A percentile compares a stretch with the other conserved stretches of the same genome.
Evolutionary conservation across 2,888 invertebrate species (phyloP).

Genomic region (Eubasilissa splendida): DNA sequence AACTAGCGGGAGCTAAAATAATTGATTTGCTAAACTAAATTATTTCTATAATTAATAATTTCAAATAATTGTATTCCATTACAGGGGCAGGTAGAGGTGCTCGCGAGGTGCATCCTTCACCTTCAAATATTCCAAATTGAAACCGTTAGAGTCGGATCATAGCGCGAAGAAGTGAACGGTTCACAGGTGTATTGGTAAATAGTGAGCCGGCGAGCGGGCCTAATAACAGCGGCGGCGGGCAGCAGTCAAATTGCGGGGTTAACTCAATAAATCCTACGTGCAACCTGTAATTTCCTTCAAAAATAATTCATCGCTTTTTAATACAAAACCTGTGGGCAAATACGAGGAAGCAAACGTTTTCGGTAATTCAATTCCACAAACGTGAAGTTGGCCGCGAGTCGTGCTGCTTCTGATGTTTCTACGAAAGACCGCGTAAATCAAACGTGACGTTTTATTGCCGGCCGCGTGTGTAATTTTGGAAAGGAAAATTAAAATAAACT

Average conservation of each 20-base stretch:
- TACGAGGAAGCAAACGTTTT: slow-evolving; percentile 56
- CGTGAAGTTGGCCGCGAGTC: slow-evolving; percentile 45
- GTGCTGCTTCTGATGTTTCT: slow-evolving; percentile 45
- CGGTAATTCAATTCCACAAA: slow-evolving; percentile 56
- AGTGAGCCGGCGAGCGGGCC: slow-evolving; percentile 42
- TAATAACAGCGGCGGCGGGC: slow-evolving; percentile 51
- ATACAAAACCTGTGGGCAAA: slow-evolving; percentile 56
- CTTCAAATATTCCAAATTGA: slow-evolving; percentile 15
- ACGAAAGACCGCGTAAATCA: slow-evolving; percentile 51
- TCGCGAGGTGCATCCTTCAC: slow-evolving; percentile 21
- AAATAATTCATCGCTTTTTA: slow-evolving; percentile 58
- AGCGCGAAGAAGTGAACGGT: background rate
- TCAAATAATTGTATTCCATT: too few relatives aligned
- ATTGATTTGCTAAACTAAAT: too few relatives aligned
- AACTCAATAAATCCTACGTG: slow-evolving; percentile 56
- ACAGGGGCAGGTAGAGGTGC: background rate
- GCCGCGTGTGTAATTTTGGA: slow-evolving; percentile 47
- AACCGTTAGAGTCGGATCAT: slow-evolving; percentile 19
- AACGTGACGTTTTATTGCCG: slow-evolving; percentile 50
- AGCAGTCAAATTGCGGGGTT: slow-evolving; percentile 57
- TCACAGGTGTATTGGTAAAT: slow-evolving; percentile 22
- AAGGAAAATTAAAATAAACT: slow-evolving; percentile 41
- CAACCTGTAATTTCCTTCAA: slow-evolving; percentile 57
- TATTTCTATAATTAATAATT: too few relatives aligned
- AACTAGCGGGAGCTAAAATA: too few relatives aligned